These are phyloP conservation scores for Petromus typicus DNA, from an alignment of 2,113 vertebrate genomes.

Conservation along the genomic window DNA sequence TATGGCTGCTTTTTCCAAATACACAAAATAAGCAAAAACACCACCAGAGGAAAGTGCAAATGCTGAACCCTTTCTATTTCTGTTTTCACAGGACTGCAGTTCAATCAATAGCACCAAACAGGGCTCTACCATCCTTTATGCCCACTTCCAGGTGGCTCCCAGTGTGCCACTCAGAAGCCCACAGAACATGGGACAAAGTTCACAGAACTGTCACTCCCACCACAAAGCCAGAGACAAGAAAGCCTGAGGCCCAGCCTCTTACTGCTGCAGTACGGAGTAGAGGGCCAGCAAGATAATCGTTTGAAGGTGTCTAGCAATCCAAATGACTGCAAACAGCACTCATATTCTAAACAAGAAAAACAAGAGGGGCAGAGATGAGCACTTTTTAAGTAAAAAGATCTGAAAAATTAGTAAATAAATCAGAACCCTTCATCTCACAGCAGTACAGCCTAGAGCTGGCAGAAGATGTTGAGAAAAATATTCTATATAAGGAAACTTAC, in stretches of 20 bases:
- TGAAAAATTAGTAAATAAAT: conserved; percentile 42
- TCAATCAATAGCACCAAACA: conserved; percentile 49
- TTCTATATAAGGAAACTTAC: conserved; percentile 76
- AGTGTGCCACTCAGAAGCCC: neutral
- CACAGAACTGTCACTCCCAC: neutral
- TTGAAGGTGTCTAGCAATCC: neutral
- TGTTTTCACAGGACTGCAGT: conserved; percentile 55
- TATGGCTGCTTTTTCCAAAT: conserved; percentile 79
- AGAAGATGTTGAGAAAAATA: conserved; percentile 66
- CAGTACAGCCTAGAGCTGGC: conserved; percentile 42
- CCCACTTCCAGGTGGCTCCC: conserved; percentile 50
- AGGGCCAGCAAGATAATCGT: conserved; percentile 7
- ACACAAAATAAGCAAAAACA: conserved; percentile 82
- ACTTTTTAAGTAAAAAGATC: conserved; percentile 31
- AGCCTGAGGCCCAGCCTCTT: neutral
- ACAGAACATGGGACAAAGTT: neutral
- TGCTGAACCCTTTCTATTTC: conserved; percentile 79
- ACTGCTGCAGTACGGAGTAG: neutral
- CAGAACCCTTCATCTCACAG: conserved; percentile 64
- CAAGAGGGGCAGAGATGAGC: neutral
- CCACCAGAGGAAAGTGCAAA: conserved; percentile 74
- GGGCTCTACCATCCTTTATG: neutral
- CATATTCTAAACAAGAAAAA: conserved; percentile 17
- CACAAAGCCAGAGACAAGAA: neutral
- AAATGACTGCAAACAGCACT: neutral